Base-by-base conservation (phyloP, 1,140 invertebrate species). In the Alviniconcha marisindica region DNA sequence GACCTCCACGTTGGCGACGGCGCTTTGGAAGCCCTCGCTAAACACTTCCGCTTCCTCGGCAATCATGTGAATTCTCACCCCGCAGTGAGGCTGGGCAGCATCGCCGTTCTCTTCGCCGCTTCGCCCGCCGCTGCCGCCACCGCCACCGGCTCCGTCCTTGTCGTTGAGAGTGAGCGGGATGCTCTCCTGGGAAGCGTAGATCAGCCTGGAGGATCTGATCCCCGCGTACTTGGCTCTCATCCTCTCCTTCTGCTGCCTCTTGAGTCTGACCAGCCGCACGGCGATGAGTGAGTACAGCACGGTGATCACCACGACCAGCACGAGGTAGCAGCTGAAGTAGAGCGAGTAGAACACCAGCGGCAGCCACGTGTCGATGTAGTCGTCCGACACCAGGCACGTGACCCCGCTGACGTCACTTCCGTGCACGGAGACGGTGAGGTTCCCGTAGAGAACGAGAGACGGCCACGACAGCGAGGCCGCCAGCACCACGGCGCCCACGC, bases 371-470 rank as follows among this genome's bases (percentile, higher is more conserved):
- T 84, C 54, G 33, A 81, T 82, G 82, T 54, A 77, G 0, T 73
- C 42, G 21, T 79, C 69, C 24, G 48, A 69, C 36, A 86, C 38
- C 31, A 86, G 63, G 51, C 85, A 86, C 66, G 81, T 82, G 0
- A 42, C 28, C 28, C 84, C 84, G 44, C 66, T 44, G 74, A 85
- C 85, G 63, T 81, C 56, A 74, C n/a, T 44, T 5, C 51, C 54
- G 12, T 84, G 21, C 7, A 87, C 81, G 14, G 83, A 66, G 18
- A 86, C 5, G 5, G 77, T 79, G 31, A 84, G 76, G 31, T 86
- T 86, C 18, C 90, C 90, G 73, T 88, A 91, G 0, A 91, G 18
- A 3, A 91, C 48, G 5, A 89, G 83, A 40, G 87, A 82, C 24
- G 89, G 88, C 87, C 88, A 88, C 1, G 88, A 87, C 0, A 89